Conservation (phyloP, 2,113 vertebrate species). For the Trochalopteron elliotii region DNA sequence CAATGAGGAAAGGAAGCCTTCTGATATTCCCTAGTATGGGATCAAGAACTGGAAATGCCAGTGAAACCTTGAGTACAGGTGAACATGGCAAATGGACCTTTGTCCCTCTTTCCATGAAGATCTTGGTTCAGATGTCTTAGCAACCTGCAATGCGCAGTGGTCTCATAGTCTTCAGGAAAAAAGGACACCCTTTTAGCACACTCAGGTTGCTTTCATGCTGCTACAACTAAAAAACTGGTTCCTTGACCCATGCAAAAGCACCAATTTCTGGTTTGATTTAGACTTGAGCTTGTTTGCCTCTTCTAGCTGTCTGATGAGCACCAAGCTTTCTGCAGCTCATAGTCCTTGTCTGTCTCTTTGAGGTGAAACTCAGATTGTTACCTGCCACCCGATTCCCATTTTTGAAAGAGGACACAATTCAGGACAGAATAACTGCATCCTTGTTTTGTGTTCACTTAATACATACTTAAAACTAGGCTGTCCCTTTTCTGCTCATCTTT, state of each 20-base stretch:
- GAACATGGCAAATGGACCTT: not conserved
- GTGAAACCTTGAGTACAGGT: not conserved
- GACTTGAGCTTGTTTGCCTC: not conserved
- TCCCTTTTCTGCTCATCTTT: not conserved
- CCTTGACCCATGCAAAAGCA: not conserved
- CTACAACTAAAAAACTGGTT: not conserved
- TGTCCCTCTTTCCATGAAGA: not conserved
- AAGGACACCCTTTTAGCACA: not conserved
- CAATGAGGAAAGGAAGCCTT: not conserved
- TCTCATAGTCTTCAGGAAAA: not conserved
- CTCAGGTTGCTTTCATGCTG: not conserved
- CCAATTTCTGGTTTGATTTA: not conserved
- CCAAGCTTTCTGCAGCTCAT: not conserved
- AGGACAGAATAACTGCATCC: not conserved
- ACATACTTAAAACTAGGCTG: not conserved
- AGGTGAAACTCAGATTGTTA: not conserved
- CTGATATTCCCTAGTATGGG: not conserved
- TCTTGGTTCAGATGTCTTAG: not conserved
- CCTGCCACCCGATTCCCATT: not conserved
- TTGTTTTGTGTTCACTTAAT: not conserved
- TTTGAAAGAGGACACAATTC: not conserved
- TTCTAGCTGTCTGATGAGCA: not conserved
- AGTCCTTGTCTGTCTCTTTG: not conserved
- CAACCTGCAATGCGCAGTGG: not conserved
- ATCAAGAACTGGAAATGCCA: not conserved